These are phyloP conservation scores for Buathra laborator DNA, from an alignment of 2,888 invertebrate genomes.

Conservation along the genomic window DNA sequence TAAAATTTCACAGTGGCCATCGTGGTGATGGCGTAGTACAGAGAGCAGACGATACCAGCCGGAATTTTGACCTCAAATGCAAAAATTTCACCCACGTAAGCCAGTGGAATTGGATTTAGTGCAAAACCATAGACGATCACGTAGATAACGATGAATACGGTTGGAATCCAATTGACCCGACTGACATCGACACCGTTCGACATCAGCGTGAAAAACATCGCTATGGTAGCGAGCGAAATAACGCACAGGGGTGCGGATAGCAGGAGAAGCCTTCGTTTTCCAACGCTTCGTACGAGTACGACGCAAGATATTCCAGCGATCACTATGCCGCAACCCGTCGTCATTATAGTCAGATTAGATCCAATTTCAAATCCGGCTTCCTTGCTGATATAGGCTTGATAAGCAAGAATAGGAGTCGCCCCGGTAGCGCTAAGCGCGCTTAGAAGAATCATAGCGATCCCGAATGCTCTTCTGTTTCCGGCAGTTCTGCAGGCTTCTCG, in stretches of 20 bases:
- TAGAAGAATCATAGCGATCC: constrained; percentile 79
- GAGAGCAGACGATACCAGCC: constrained; percentile 79
- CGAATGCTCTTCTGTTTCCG: constrained; percentile 78
- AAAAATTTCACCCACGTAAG: constrained; percentile 83
- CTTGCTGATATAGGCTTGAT: constrained; percentile 81
- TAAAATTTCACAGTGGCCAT: constrained; percentile 80
- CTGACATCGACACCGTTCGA: constrained; percentile 75
- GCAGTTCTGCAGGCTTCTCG: constrained; percentile 67
- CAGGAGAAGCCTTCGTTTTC: constrained; percentile 80
- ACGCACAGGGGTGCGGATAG: constrained; percentile 77
- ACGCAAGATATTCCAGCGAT: constrained; percentile 80
- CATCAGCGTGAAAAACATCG: constrained; percentile 79
- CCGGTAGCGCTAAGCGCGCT: constrained; percentile 81
- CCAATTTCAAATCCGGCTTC: constrained; percentile 80
- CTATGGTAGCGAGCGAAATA: constrained; percentile 76
- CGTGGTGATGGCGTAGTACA: constrained; percentile 81
- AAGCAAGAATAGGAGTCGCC: constrained; percentile 81
- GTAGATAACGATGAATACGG: constrained; percentile 80
- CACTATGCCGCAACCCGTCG: constrained; percentile 80
- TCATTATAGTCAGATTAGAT: constrained; percentile 78
- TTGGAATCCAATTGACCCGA: constrained; percentile 80
- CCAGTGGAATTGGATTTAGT: constrained; percentile 82
- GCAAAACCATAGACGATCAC: constrained; percentile 81
- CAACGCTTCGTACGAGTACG: constrained; percentile 77
- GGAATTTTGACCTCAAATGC: constrained; percentile 82